Percentiles rank a stretch among this genome's conserved stretches.
Evolutionary conservation across 2,888 invertebrate genomes (phyloP).

Genomic region (Chymomyza caudatula): DNA sequence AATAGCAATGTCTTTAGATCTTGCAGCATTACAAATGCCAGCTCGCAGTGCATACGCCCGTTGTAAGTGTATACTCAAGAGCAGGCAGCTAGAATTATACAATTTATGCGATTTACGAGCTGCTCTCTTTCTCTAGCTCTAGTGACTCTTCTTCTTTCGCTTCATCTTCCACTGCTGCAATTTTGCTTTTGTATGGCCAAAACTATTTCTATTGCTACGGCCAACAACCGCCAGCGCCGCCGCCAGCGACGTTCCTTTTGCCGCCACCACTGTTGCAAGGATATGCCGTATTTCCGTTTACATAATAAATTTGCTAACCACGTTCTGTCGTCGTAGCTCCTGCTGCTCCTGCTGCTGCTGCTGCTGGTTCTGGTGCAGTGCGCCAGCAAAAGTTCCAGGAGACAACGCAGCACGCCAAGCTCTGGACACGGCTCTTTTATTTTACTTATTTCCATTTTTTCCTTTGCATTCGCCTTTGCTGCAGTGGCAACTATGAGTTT

Average conservation of each 20-base stretch:
- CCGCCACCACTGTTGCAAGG: constrained; percentile 60
- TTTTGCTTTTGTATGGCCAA: constrained; percentile 48
- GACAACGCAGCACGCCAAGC: constrained; percentile 2
- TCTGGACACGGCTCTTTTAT: background rate
- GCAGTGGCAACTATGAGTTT: constrained; percentile 32
- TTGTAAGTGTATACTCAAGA: background rate
- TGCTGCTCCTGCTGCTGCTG: background rate
- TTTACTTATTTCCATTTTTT: background rate
- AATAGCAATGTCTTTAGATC: no score
- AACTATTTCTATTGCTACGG: constrained; percentile 73
- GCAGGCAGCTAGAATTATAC: constrained; percentile 63
- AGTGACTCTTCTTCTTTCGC: constrained; percentile 18
- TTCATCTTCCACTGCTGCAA: no score
- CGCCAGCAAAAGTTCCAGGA: background rate
- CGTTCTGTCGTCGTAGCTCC: constrained; percentile 55
- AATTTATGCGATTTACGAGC: constrained; percentile 73
- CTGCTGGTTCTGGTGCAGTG: constrained; percentile 8
- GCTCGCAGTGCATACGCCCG: background rate
- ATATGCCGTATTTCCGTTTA: constrained; percentile 72
- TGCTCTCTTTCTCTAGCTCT: constrained; percentile 12
- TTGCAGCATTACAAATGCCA: background rate
- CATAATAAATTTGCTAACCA: constrained; percentile 73
- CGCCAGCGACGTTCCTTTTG: constrained; percentile 3
- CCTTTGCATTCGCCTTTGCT: constrained; percentile 23
- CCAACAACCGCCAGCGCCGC: constrained; percentile 32